Base-by-base conservation (phyloP, 2,888 invertebrate genomes). In the Lordiphosa andalusiaca region DNA sequence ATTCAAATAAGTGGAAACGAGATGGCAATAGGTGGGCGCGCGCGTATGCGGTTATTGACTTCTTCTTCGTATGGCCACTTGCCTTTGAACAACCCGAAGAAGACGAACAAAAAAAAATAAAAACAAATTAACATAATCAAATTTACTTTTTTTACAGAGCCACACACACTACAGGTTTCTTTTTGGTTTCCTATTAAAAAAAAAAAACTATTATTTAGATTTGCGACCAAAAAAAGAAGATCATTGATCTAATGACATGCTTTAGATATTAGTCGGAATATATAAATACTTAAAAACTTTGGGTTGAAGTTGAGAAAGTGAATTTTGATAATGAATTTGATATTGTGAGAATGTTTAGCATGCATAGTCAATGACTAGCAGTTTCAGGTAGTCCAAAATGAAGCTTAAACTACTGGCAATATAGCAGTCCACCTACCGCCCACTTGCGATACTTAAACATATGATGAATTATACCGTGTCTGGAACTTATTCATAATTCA, bases 41-140 rank as follows among this genome's bases (percentile, higher is more conserved):
- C 61, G 56, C 50, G 33, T 44, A 44, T 48, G 59, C 68, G 77
- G 74, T 62, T 77, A 77, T 77, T 76, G 77, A 77, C 74, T 71
- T 60, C 62, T 59, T 41, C 53, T 57, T 19, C 49, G 33, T 61
- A 36, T 52, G 30, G 16, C 16, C 33, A 44, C 13, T 50, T 33
- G 50, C 39, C 49, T 50, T 61, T 55, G 59, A 44, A 19, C 39
- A 21, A n/a, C 51, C 42, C 16, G n/a, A 38, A 48, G 10, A 10
- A n/a, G 13, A n/a, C n/a, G n/a, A n/a, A n/a, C n/a, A n/a, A n/a
- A 36, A 23, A 39, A 33, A 16, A 46, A 53, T 39, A 35, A 39
- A 47, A 62, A 39, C 47, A 62, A 60, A 68, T 68, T 63, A 65
- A 68, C 68, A 74, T 73, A 71, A 71, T 64, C 73, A 69, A 73